Percentiles rank a stretch among this genome's conserved stretches.
Evolutionary conservation across 2,113 vertebrate genomes (phyloP).

Genomic region (Malurus elegans): DNA sequence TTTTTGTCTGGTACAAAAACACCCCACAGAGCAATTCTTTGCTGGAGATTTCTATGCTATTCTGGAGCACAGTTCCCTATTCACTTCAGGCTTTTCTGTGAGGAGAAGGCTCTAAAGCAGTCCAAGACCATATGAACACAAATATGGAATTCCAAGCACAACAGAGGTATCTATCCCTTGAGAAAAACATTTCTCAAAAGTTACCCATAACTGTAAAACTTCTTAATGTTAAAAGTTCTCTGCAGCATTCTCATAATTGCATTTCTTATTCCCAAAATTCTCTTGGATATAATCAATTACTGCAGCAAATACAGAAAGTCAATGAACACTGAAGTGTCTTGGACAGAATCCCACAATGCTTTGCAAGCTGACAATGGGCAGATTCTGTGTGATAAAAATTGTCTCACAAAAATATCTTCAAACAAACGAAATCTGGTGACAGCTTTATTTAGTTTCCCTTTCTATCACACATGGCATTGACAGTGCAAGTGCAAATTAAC

Average conservation of each 20-base stretch:
- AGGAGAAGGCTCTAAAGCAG: not conserved
- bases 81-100: not conserved
- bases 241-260: not conserved
- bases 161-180: not conserved
- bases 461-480: not conserved
- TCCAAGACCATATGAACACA: not conserved
- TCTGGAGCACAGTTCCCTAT: not conserved
- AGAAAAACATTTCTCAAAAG: not conserved
- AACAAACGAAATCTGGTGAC: not conserved
- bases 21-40: not conserved
- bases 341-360: not conserved
- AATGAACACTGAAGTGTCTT: not conserved
- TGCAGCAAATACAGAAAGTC: not conserved
- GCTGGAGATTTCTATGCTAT: not conserved
- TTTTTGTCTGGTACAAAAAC: not conserved
- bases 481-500: not conserved
- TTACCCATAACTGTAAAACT: not conserved
- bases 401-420: not conserved
- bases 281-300: not conserved
- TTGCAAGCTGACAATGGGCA: not conserved
- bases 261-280: not conserved
- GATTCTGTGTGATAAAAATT: not conserved
- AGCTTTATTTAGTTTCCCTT: not conserved
- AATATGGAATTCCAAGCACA: not conserved
- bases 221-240: not conserved